Percentiles rank a stretch among this genome's conserved stretches.
phyloP scores from a whole-genome alignment of 1,140 invertebrate genomes.

The Fopius arisanus region DNA sequence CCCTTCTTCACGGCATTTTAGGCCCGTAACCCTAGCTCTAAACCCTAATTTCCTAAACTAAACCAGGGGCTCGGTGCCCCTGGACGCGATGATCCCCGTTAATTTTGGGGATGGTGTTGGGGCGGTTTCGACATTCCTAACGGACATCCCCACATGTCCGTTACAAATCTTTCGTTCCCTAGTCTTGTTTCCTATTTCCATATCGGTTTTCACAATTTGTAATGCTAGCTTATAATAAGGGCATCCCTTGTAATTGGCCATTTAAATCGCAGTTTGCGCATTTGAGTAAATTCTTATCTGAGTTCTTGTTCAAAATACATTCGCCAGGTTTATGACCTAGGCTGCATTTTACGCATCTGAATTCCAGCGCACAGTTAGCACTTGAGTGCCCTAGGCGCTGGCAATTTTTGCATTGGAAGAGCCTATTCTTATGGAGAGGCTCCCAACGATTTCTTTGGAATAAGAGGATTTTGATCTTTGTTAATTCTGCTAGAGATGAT shows the following conservation, averaged over 20 bases:
- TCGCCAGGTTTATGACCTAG: slow-evolving; percentile 14
- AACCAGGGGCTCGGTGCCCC: too few species aligned
- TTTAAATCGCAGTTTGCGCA: slow-evolving; percentile 40
- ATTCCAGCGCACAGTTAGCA: slow-evolving; percentile 3
- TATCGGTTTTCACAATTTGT: too few species aligned
- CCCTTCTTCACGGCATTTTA: too few species aligned
- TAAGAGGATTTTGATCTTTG: not conserved
- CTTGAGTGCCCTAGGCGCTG: slow-evolving; percentile 31
- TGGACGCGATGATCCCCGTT: too few species aligned
- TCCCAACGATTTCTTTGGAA: slow-evolving; percentile 32
- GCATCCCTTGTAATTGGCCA: slow-evolving; percentile 41
- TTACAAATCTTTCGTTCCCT: too few species aligned
- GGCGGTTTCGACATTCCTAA: too few species aligned
- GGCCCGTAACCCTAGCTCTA: too few species aligned
- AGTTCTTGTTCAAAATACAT: not conserved
- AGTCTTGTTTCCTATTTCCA: too few species aligned
- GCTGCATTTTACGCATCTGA: slow-evolving; percentile 33
- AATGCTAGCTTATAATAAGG: slow-evolving; percentile 22
- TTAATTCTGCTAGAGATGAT: not conserved
- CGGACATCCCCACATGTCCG: too few species aligned
- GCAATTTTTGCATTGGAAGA: slow-evolving; percentile 32
- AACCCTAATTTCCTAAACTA: too few species aligned
- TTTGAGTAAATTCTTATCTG: not conserved
- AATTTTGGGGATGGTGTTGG: too few species aligned
- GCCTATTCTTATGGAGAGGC: slow-evolving; percentile 11